Percentiles rank a stretch among this genome's conserved stretches.
These are phyloP conservation scores for Hypselothyrea guttata DNA, from an alignment of 2,888 invertebrate species.

Conservation along the genomic window DNA sequence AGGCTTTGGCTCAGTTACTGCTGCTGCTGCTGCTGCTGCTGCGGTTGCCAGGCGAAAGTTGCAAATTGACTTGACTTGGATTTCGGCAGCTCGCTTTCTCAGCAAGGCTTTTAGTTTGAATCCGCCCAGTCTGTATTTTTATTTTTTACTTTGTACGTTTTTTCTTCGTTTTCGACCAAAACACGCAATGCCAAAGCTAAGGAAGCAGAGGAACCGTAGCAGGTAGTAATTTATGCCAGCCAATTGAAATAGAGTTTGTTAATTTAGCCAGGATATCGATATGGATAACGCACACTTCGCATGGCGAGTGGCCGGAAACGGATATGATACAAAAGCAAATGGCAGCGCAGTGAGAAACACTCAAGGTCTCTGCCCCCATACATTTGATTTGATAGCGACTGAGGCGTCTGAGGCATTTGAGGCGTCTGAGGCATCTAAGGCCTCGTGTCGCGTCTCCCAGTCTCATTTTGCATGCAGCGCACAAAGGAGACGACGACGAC, in stretches of 20 bases:
- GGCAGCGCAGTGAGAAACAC: not conserved
- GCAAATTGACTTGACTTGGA: conserved; percentile 56
- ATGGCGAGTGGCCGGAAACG: conserved; percentile 61
- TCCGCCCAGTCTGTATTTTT: no score
- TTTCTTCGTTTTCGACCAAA: no score
- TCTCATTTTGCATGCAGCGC: conserved; percentile 74
- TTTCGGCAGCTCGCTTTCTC: no score
- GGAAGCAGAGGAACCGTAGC: conserved; percentile 8
- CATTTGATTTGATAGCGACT: conserved; percentile 61
- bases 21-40: conserved; percentile 10
- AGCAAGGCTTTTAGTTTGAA: no score
- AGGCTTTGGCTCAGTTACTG: conserved; percentile 49
- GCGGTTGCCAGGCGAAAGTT: conserved; percentile 48
- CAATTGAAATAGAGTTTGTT: conserved; percentile 29
- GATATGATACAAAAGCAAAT: conserved; percentile 48
- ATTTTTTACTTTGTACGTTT: no score
- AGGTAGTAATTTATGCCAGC: conserved; percentile 36
- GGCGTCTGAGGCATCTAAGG: not conserved
- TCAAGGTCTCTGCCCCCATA: conserved; percentile 19
- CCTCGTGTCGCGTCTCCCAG: conserved; percentile 17
- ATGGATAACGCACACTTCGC: conserved; percentile 50
- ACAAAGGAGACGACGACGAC: conserved; percentile 42
- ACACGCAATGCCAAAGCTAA: conserved; percentile 27
- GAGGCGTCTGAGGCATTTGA: no score
- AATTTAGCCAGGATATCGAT: conserved; percentile 42